Evolutionary conservation across 2,888 invertebrate species (phyloP).

Genomic region (Meiosimyza platycephala): DNA sequence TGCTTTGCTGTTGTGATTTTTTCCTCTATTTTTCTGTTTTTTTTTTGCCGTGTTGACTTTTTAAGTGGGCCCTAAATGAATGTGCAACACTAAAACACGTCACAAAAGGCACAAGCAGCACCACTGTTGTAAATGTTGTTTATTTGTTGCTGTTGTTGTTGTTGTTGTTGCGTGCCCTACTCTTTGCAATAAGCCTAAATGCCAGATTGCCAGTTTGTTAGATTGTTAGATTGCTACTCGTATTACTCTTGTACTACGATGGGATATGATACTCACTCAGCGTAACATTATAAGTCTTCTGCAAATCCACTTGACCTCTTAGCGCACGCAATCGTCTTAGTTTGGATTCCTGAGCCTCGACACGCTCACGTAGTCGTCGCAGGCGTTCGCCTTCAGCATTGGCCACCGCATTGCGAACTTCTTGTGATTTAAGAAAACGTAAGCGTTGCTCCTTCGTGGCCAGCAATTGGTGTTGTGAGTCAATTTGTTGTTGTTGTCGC

Average conservation of each 20-base stretch:
- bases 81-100: too few species aligned
- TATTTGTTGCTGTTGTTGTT: too few species aligned
- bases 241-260: background rate
- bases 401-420: slow-evolving; percentile 71
- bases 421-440: slow-evolving; percentile 94
- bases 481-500: slow-evolving; percentile 97
- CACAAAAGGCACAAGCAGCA: too few species aligned
- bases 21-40: too few species aligned
- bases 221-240: too few species aligned
- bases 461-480: slow-evolving; percentile 90
- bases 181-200: too few species aligned
- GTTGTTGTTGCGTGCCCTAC: too few species aligned
- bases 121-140: too few species aligned
- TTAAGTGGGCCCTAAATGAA: too few species aligned
- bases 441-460: slow-evolving; percentile 93
- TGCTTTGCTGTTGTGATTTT: too few species aligned
- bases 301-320: slow-evolving; percentile 93
- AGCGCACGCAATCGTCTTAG: slow-evolving; percentile 90
- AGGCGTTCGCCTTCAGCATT: slow-evolving; percentile 89
- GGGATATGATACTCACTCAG: slow-evolving; percentile 78
- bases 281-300: slow-evolving; percentile 90
- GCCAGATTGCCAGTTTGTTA: too few species aligned
- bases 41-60: too few species aligned
- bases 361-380: slow-evolving; percentile 87
- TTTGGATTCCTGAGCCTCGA: slow-evolving; percentile 95